phyloP scores from a whole-genome alignment of 1,140 invertebrate genomes.

The Antheraea mylitta region DNA sequence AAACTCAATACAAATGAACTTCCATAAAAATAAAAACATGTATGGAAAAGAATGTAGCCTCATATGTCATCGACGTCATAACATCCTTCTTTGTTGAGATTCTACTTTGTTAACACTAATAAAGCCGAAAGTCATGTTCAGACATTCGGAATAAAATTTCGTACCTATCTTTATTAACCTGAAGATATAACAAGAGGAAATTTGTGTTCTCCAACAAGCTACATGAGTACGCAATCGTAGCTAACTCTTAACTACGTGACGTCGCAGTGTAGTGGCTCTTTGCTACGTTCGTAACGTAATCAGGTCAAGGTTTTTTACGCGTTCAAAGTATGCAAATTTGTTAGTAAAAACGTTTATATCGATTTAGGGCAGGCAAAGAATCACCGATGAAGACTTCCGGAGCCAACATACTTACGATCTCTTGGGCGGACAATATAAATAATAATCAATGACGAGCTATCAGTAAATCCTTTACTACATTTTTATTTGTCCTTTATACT shows the following conservation, averaged over 20 bases:
- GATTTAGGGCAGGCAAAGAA: not conserved
- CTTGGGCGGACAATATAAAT: too few species aligned
- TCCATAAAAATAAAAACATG: not conserved
- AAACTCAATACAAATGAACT: not conserved
- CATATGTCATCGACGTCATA: not conserved
- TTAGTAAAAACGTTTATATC: not conserved
- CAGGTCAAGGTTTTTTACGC: constrained; percentile 20
- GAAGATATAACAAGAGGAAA: not conserved
- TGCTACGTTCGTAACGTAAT: constrained; percentile 15
- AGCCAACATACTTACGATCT: not conserved
- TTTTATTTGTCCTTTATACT: too few species aligned
- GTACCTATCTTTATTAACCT: not conserved
- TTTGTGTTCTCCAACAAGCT: not conserved
- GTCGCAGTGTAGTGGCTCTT: constrained; percentile 13
- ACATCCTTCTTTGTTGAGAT: not conserved
- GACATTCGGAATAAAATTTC: not conserved
- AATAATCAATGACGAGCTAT: too few species aligned
- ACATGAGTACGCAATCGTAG: not conserved
- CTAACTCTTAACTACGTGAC: not conserved
- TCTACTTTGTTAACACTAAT: not conserved
- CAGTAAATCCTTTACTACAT: too few species aligned
- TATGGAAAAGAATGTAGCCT: not conserved
- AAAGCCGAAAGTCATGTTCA: not conserved
- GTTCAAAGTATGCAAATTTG: not conserved
- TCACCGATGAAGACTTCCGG: not conserved